Percentiles rank a stretch among this genome's conserved stretches.
Evolutionary conservation across 2,888 invertebrate genomes (phyloP).

Genomic region (Apamea monoglypha): DNA sequence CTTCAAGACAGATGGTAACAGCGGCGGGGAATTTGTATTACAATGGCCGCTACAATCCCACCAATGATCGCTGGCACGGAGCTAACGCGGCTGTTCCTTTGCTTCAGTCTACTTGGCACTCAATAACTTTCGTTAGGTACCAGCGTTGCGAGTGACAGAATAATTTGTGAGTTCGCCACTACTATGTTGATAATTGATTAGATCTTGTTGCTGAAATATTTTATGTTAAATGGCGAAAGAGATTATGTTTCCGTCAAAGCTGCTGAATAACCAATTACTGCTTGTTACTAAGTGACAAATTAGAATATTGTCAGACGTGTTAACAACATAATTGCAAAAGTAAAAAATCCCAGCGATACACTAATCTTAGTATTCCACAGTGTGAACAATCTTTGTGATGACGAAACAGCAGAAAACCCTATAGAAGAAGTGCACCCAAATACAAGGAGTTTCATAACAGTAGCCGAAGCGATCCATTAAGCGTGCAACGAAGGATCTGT

Average conservation of each 20-base stretch:
- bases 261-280: slow-evolving; percentile 28
- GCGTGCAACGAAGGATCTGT: slow-evolving; percentile 82
- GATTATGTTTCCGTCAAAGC: slow-evolving; percentile 45
- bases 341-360: neutral
- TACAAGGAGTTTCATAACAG: slow-evolving; percentile 56
- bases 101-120: slow-evolving; percentile 88
- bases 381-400: neutral
- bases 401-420: slow-evolving; percentile 16
- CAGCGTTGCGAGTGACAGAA: slow-evolving; percentile 78
- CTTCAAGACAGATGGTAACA: slow-evolving; percentile 84
- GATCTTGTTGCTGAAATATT: slow-evolving; percentile 51
- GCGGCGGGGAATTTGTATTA: slow-evolving; percentile 84
- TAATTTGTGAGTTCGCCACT: slow-evolving; percentile 78
- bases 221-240: slow-evolving; percentile 26
- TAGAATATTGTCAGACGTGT: slow-evolving; percentile 11
- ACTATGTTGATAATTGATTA: slow-evolving; percentile 70
- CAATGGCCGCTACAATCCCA: slow-evolving; percentile 82
- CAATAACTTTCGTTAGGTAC: slow-evolving; percentile 81
- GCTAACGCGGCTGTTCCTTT: slow-evolving; percentile 83
- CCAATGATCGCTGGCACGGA: slow-evolving; percentile 85
- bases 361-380: neutral
- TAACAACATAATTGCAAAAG: slow-evolving; percentile 27
- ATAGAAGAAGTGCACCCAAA: slow-evolving; percentile 18
- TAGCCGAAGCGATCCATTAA: slow-evolving; percentile 77
- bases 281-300: slow-evolving; percentile 35